Evolutionary conservation across 2,797 vertebrate species (phyloP), one percentile per base, ranked within the genome.

Genomic region (Bryconaethiops microstoma): DNA sequence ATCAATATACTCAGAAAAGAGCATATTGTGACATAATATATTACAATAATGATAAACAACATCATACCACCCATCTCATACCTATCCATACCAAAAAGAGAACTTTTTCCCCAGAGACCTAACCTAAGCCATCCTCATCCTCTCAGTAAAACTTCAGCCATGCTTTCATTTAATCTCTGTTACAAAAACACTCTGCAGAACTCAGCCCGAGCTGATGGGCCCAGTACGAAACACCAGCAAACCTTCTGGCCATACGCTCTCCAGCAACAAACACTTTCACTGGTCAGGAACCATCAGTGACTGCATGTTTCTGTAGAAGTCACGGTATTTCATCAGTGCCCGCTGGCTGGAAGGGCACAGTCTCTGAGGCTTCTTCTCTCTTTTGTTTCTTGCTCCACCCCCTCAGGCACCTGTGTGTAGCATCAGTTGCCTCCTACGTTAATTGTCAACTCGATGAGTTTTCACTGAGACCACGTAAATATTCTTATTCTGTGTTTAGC

Each of bases 391-490:
- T n/a, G 48, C 50, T 29, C 29, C 21, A 50, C 45, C 69, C 14
- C 42, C 67, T 21, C 69, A 48, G 50, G 69, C 48, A 54, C 1
- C 73, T 62, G 25, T 48, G 64, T 35, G 23, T 21, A 68, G 85
- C 52, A 35, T 91, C 89, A 90, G 86, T 87, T 59, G 52, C 86
- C 91, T 90, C 88, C 89, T 90, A 85, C 87, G 90, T 85, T 92
- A 92, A 93, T 92, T 93, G 89, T 91, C 85, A 83, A 88, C 79
- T 86, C 83, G 71, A 87, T 81, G 87, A 88, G 84, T 92, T 91
- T 90, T 86, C 12, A 54, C 42, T 23, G 62, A 80, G 50, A n/a
- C 4, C 10, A 90, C 90, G 91, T 88, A 91, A 72, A 83, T 84
- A 68, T 85, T 88, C 84, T 76, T 83, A 71, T 57, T 59, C 84